These are phyloP conservation scores for Orgyia antiqua DNA, from an alignment of 2,888 invertebrate genomes.

Conservation along the genomic window DNA sequence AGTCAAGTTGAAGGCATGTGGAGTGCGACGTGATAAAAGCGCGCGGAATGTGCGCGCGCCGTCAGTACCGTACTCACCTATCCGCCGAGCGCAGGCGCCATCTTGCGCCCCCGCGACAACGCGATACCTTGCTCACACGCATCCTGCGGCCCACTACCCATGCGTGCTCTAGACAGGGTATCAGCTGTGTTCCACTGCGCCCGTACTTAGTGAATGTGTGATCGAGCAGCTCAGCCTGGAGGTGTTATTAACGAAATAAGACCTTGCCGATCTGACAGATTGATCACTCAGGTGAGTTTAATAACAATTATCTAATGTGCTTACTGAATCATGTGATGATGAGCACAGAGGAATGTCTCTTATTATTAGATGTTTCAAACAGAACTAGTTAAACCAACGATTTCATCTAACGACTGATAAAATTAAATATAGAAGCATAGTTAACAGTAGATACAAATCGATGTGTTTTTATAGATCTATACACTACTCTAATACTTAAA, in stretches of 20 bases:
- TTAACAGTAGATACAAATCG: too few relatives aligned
- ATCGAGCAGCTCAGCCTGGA: conserved; percentile 33
- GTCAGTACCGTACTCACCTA: conserved; percentile 62
- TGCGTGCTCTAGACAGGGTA: conserved; percentile 30
- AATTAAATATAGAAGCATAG: too few relatives aligned
- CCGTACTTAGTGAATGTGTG: conserved; percentile 58
- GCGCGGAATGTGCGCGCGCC: conserved; percentile 55
- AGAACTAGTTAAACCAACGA: too few relatives aligned
- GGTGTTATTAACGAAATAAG: conserved; percentile 35
- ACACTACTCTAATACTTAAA: too few relatives aligned
- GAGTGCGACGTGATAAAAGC: conserved; percentile 71
- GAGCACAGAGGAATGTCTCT: conserved; percentile 14
- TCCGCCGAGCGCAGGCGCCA: conserved; percentile 53
- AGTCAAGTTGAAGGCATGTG: conserved; percentile 70
- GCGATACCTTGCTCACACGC: conserved; percentile 22
- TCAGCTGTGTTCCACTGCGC: conserved; percentile 35
- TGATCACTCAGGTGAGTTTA: conserved; percentile 49
- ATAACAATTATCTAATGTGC: conserved; percentile 26
- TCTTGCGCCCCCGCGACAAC: conserved; percentile 31
- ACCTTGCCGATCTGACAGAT: conserved; percentile 31
- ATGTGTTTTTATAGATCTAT: too few relatives aligned
- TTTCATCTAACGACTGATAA: too few relatives aligned
- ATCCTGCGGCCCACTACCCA: conserved; percentile 39
- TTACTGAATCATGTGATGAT: conserved; percentile 52
- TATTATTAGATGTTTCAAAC: too few relatives aligned